Base-by-base conservation (phyloP, 2,113 vertebrate species). In the Larimichthys polyactis region DNA sequence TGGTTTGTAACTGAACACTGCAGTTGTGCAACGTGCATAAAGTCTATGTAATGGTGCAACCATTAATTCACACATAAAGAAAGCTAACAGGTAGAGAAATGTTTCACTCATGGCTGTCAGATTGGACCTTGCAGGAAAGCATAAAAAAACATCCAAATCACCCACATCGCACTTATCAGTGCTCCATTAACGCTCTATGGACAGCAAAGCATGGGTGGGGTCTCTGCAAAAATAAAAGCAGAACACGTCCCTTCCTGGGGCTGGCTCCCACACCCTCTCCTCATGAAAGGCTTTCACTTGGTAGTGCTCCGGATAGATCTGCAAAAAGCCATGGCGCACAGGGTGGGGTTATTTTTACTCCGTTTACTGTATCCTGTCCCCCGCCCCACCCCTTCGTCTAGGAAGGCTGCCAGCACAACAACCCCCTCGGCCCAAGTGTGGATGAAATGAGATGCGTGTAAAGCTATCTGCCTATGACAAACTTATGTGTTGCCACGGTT, bases 271-370 rank as follows among this genome's bases (percentile, higher is more conserved):
- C 62, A 64, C 46, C 69, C 81, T 66, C 83, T 55, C 74, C 79
- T 87, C 64, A 63, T 66, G 69, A 89, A 83, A 89, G 55, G 73
- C 74, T 71, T 86, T 77, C 75, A 76, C 78, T 88, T 49, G 69
- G 64, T 74, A 54, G 66, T 14, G 46, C 67, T 80, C 62, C 75
- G 86, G 27, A 83, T 63, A 29, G 54, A 70, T 79, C 82, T 85
- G 84, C 65, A 82, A 48, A 84, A 78, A 69, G 64, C 81, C 68
- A 55, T 67, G 75, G 76, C 67, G 36, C 78, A 86, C 67, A 78
- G 72, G 79, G 89, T 74, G 87, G 66, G 86, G 86, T 89, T 95
- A 95, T 96, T 96, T 95, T 94, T 95, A 95, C 90, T 88, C 83
- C 22, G 86, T 90, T 89, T 94, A 93, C 94, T 92, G 93, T 94